Evolutionary conservation across 2,797 vertebrate genomes (phyloP), one percentile per base, ranked within the genome.

Genomic region (Sarcoramphus papa): DNA sequence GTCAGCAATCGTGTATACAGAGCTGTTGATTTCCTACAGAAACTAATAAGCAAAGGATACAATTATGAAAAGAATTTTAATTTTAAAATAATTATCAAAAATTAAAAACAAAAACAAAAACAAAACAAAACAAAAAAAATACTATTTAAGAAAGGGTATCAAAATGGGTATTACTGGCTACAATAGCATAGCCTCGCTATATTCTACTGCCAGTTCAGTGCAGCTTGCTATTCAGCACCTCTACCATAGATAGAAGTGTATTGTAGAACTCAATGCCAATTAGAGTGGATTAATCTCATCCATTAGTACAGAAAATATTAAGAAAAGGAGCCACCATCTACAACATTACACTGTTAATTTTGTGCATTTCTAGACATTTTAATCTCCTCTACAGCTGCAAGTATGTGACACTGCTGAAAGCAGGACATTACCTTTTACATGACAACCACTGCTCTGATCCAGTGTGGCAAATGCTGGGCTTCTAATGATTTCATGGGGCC

Each of bases 201-300:
- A 9, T 40, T 43, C 51, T 48, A 6, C 54, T 45, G 43, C 48
- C 47, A 50, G 25, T 30, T 74, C 37, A 40, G 33, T 7, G 59
- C 33, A 43, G 43, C 20, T 33, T 74, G 56, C 31, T 64, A 23
- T 40, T 30, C 15, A 20, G 3, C 41, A 9, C 40, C 40, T 65
- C n/a, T 20, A 7, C 10, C 47, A n/a, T 2, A 75, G 64, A 45
- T 3, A 1, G 0, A 62, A 51, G 68, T 4, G 3, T 12, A 9
- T 0, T 24, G n/a, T 25, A 77, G 37, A 67, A 53, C 35, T 63
- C 41, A 19, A 0, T 8, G 14, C 35, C 72, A 64, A 1, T 47
- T 63, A 22, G 1, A 63, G 11, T 5, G 14, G 53, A 37, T 85
- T 69, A 24, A 76, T 40, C 43, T 82, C 47, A 73, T 11, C 31